Evolutionary conservation across 2,888 invertebrate species (phyloP), one percentile per base, ranked within the genome.

Genomic region (Ramazzottius varieornatus): DNA sequence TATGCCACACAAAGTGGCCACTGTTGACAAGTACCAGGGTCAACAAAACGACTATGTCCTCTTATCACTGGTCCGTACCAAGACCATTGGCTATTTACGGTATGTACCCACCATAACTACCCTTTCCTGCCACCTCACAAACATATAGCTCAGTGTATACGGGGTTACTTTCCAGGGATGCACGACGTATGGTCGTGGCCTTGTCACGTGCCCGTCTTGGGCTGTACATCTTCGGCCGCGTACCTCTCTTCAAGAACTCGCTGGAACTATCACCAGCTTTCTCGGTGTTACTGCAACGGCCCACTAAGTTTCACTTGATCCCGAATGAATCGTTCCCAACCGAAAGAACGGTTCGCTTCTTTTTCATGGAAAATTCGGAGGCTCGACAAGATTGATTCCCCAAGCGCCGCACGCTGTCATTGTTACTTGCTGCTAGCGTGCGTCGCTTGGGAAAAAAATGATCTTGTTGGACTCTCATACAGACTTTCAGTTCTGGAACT

Each of bases 31-130:
- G 75, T 99, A 93, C 76, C 98, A 99, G 75, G 98, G 98, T 66
- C 98, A 99, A 74, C 98, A 99, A 78, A 99, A 99, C 77, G 98
- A 99, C 78, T 92, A 89, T 73, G 92, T 99, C 67, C 81, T 99
- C 24, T 81, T 99, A 64, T 98, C 96, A 0, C 78, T 99, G 64
- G 98, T 99, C 32, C 82, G 94, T 68, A 96, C 96, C 0, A 85
- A 85, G 73, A 88, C 91, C 0, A 94, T 98, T n/a, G 98, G 98
- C 46, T 98, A 98, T 80, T 81, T 98, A 68, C 81, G 96, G 77
- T 76, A 69, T 46, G 68, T 63, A 29, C 63, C n/a, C n/a, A n/a
- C n/a, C n/a, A n/a, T n/a, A n/a, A n/a, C n/a, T n/a, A n/a, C n/a
- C n/a, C n/a, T n/a, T n/a, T n/a, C n/a, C n/a, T n/a, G 40, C 40